A percentile compares a stretch with the other conserved stretches of the same genome.
phyloP scores from a whole-genome alignment of 2,797 vertebrate species.

The Alca torda region DNA sequence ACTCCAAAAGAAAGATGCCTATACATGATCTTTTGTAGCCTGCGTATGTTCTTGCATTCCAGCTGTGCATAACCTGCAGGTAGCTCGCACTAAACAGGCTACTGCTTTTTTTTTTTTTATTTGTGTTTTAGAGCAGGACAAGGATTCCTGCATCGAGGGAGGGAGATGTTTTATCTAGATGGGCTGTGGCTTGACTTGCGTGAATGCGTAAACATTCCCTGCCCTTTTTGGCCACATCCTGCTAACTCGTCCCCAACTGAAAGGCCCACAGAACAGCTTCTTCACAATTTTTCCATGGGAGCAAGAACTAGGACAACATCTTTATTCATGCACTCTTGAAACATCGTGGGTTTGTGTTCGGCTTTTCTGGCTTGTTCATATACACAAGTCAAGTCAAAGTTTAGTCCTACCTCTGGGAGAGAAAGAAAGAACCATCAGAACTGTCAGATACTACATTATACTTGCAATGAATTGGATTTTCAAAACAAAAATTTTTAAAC shows the following conservation, averaged over 20 bases:
- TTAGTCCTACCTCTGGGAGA: slow-evolving; percentile 73
- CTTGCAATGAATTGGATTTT: slow-evolving; percentile 67
- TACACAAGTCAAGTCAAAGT: slow-evolving; percentile 73
- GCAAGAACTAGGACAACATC: slow-evolving; percentile 73
- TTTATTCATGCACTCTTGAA: slow-evolving; percentile 73
- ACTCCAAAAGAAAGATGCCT: slow-evolving; percentile 66
- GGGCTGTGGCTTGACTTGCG: slow-evolving; percentile 58
- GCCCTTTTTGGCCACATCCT: slow-evolving; percentile 65
- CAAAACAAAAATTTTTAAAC: slow-evolving; percentile 44
- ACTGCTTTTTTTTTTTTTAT: not conserved
- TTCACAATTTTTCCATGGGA: slow-evolving; percentile 72
- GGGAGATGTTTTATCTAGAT: slow-evolving; percentile 64
- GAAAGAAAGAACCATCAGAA: slow-evolving; percentile 75
- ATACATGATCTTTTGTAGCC: slow-evolving; percentile 61
- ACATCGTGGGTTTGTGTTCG: slow-evolving; percentile 73
- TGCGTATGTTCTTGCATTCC: slow-evolving; percentile 63
- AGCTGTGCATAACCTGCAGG: slow-evolving; percentile 68
- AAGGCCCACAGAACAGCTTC: slow-evolving; percentile 70
- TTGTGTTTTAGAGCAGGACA: slow-evolving; percentile 43
- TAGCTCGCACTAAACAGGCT: slow-evolving; percentile 43
- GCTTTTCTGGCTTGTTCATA: slow-evolving; percentile 73
- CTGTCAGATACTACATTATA: slow-evolving; percentile 64
- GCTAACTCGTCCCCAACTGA: slow-evolving; percentile 70
- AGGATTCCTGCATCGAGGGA: slow-evolving; percentile 42
- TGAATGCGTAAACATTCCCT: slow-evolving; percentile 63